Base-by-base conservation (phyloP, 1,140 invertebrate species). In the Aethina tumida region DNA sequence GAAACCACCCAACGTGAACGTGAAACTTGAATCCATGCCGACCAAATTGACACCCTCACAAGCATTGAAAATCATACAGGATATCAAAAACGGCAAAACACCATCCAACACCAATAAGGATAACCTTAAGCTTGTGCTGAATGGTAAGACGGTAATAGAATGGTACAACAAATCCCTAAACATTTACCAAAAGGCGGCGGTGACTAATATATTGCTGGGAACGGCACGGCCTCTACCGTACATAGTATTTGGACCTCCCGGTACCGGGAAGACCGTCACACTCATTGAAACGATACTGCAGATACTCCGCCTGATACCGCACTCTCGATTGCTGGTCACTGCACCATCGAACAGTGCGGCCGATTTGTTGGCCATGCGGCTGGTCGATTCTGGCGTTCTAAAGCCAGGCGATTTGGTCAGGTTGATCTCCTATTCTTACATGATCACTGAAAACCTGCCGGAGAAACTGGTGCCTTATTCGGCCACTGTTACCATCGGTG, bases 81-180 rank as follows among this genome's bases (percentile, higher is more conserved):
- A 27, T 5, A 6, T 6, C 13, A 19, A 32, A 5, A 5, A 17
- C n/a, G 15, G 4, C 15, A 29, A 7, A 13, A 29, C 27, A 29
- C 7, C 6, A 9, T 30, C 37, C 12, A 39, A 51, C 21, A 56
- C n/a, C n/a, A n/a, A n/a, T n/a, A n/a, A n/a, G n/a, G n/a, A n/a
- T n/a, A n/a, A n/a, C n/a, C n/a, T n/a, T n/a, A n/a, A n/a, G n/a
- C n/a, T n/a, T n/a, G n/a, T n/a, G n/a, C n/a, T n/a, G n/a, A n/a
- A n/a, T n/a, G n/a, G n/a, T n/a, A n/a, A n/a, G n/a, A n/a, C n/a
- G 2, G 2, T 19, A 25, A 6, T 70, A 26, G 47, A 66, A 14
- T 93, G 88, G 83, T 83, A 74, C 51, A 91, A 95, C 59, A 52
- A 62, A 39, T 58, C 50, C 9, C 62, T 95, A 1, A 86, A 86